Conservation (phyloP, 2,113 vertebrate species). For the Pituophis catenifer region DNA sequence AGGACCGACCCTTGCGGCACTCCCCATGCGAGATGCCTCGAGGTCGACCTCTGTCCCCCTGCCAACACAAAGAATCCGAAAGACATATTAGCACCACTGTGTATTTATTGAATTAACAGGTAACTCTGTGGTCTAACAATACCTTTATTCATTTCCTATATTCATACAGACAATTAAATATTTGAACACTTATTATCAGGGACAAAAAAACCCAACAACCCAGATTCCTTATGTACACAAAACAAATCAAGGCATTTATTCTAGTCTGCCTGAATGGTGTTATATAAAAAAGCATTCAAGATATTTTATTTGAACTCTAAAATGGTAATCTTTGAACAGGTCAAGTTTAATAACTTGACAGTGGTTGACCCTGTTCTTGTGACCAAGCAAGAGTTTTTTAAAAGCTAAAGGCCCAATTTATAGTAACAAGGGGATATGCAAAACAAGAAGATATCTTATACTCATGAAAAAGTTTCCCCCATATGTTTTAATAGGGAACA, state of each 20-base stretch:
- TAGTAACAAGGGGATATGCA: background rate
- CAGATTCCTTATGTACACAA: background rate
- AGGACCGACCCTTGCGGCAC: too few species aligned
- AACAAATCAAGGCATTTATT: background rate
- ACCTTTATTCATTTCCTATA: background rate
- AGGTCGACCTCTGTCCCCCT: too few species aligned
- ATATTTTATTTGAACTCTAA: background rate
- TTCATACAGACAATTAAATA: background rate
- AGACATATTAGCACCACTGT: background rate
- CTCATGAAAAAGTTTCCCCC: background rate
- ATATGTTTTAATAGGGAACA: background rate
- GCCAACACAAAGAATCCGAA: background rate
- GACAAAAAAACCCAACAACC: background rate
- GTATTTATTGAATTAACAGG: background rate
- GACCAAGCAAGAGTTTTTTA: background rate
- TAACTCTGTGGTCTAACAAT: background rate
- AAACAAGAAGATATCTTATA: background rate
- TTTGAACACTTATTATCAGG: background rate
- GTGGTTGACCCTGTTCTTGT: background rate
- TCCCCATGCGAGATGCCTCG: too few species aligned
- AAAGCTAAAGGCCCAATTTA: background rate
- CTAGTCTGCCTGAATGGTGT: background rate
- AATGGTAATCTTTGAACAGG: background rate
- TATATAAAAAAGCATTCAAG: background rate
- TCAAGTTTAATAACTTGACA: background rate